phyloP scores from a whole-genome alignment of 2,113 vertebrate genomes.

The Phyllostomus hastatus region DNA sequence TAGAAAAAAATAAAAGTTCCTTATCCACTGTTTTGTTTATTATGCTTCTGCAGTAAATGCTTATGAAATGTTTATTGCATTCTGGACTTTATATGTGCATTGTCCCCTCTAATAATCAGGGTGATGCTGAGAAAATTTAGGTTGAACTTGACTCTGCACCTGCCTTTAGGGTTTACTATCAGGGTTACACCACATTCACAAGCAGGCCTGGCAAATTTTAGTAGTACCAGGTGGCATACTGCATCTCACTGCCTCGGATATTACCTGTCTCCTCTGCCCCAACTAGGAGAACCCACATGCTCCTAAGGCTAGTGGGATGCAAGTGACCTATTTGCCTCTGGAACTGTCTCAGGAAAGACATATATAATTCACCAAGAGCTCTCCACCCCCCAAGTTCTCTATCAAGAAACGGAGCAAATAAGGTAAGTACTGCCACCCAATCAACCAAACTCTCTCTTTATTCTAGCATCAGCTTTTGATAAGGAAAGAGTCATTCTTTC shows the following conservation, averaged over 20 bases:
- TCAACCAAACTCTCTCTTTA: background rate
- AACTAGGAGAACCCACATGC: background rate
- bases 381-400: background rate
- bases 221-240: fast-evolving
- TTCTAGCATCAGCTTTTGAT: background rate
- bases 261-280: background rate
- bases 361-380: background rate
- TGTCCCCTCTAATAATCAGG: background rate
- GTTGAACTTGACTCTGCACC: background rate
- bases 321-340: too few relatives aligned
- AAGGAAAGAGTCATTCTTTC: background rate
- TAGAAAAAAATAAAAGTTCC: background rate
- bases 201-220: background rate
- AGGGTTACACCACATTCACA: background rate
- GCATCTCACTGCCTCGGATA: fast-evolving
- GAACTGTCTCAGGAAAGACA: background rate
- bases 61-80: background rate
- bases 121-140: background rate
- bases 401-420: background rate
- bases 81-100: background rate
- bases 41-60: background rate
- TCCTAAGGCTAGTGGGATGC: background rate
- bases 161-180: background rate
- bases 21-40: background rate
- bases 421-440: background rate